phyloP scores from a whole-genome alignment of 2,888 invertebrate genomes.

The Monoplex corrugatus region DNA sequence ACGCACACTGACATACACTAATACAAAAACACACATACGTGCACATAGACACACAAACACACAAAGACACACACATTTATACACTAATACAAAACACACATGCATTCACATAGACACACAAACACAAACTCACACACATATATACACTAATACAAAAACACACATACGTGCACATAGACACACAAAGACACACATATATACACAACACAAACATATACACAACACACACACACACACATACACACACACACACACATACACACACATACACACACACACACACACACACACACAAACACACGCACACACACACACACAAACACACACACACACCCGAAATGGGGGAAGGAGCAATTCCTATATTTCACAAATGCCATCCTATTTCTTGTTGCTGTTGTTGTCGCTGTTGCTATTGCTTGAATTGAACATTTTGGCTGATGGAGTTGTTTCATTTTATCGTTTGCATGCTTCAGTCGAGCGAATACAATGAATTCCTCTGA shows the following conservation, averaged over 20 bases:
- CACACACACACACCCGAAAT: background rate
- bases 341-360: no score
- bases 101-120: background rate
- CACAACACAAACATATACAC: slow-evolving; percentile 9
- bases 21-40: background rate
- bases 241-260: background rate
- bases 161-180: background rate
- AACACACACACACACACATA: background rate
- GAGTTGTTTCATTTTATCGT: no score
- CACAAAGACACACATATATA: background rate
- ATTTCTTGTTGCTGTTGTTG: no score
- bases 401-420: no score
- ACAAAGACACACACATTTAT: background rate
- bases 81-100: background rate
- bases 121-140: slow-evolving; percentile 22
- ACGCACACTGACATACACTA: background rate
- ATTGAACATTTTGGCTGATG: no score
- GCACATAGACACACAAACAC: background rate
- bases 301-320: background rate
- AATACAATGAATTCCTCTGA: no score
- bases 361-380: no score
- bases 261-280: background rate
- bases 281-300: background rate
- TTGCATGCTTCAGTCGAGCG: no score
- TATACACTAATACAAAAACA: slow-evolving; percentile 19